phyloP scores from a whole-genome alignment of 2,888 invertebrate species.

The Apamea anceps region DNA sequence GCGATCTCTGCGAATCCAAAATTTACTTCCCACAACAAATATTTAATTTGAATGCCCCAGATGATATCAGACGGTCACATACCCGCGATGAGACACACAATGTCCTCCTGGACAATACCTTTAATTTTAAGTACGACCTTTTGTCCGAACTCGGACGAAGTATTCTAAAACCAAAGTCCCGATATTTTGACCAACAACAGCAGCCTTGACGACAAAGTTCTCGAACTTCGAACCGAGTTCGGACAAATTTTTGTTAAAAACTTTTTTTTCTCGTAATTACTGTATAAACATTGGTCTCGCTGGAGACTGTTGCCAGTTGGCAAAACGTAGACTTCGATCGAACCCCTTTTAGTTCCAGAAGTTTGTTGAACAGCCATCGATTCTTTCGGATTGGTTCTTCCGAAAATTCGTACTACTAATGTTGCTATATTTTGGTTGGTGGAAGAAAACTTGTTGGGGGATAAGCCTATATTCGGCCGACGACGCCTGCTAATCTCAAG shows the following conservation, averaged over 20 bases:
- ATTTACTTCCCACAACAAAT: conserved; percentile 36
- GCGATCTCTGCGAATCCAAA: conserved; percentile 14
- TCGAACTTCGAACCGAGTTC: conserved; percentile 55
- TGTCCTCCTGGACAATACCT: conserved; percentile 55
- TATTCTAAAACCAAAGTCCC: conserved; percentile 59
- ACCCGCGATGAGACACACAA: conserved; percentile 30
- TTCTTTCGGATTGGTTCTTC: conserved; percentile 57
- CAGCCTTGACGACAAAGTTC: conserved; percentile 62
- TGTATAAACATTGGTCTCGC: conserved; percentile 60
- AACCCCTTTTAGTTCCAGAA: conserved; percentile 48
- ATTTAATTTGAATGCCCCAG: conserved; percentile 34
- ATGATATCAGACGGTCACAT: conserved; percentile 43
- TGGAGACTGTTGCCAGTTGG: conserved; percentile 48
- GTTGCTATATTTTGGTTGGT: conserved; percentile 27
- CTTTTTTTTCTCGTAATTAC: conserved; percentile 60
- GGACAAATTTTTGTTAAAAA: conserved; percentile 47
- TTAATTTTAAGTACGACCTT: conserved; percentile 62
- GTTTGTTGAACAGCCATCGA: conserved; percentile 46
- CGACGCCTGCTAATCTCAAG: conserved; percentile 20
- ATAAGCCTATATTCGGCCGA: conserved; percentile 28
- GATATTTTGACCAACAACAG: conserved; percentile 62
- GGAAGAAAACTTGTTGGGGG: conserved; percentile 18
- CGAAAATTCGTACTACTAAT: conserved; percentile 24
- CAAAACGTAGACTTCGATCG: conserved; percentile 50
- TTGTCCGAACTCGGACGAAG: conserved; percentile 55